Base-by-base conservation (phyloP, 2,797 vertebrate species). In the Microctenopoma stevenorrisi region DNA sequence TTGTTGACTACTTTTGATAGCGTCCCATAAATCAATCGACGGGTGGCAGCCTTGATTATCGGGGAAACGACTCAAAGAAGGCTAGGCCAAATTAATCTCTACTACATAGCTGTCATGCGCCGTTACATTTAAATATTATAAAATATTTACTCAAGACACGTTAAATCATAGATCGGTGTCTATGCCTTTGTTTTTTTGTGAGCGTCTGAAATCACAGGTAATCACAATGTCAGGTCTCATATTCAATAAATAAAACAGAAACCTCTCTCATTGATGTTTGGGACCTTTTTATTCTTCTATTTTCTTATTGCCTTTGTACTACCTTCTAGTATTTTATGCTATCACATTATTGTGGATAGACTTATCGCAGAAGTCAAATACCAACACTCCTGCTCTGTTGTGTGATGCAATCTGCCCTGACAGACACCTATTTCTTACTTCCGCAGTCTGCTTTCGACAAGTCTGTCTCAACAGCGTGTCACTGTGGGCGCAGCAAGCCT, bases 11-110 rank as follows among this genome's bases (percentile, higher is more conserved):
- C 70, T 49, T 66, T 54, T 84, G 81, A 85, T 73, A 72, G 75
- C 50, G 9, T 40, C 83, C 76, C 83, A 89, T 86, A 78, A 88
- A 89, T 90, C 84, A 90, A 50, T 83, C 64, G 13, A 35, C 14
- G 4, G 76, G 57, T 22, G 28, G 51, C 30, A 2, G 42, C 37
- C 16, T 51, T 63, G 72, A 78, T 78, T 78, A 74, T 60, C 74
- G n/a, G 37, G 55, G 48, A 61, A 38, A 47, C 25, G 12, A 44
- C 46, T 50, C 49, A 53, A 37, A 44, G 51, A 69, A 54, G 64
- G 44, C 12, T 77, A 18, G 42, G 49, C 7, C 6, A 48, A n/a
- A 68, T 57, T 25, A 1, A 16, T 3, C 53, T 54, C 40, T 58
- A 49, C 2, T 58, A 14, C 40, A 22, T 0, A 1, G 15, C 44